Evolutionary conservation across 2,888 invertebrate genomes (phyloP).

Genomic region (Melinaea menophilus): DNA sequence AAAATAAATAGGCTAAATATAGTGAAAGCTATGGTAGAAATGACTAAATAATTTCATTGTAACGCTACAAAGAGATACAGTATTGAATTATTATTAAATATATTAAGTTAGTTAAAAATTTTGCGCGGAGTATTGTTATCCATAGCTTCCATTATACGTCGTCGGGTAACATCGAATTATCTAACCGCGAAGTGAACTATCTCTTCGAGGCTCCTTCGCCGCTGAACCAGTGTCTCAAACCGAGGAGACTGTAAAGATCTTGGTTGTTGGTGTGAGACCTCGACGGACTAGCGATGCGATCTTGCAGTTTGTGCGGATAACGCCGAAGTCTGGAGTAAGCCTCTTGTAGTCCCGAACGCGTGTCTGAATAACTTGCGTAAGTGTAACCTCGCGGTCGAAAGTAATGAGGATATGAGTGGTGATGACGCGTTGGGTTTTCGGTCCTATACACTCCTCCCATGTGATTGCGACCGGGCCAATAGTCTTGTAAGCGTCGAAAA

Average conservation of each 20-base stretch:
- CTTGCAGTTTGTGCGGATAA: conserved; percentile 52
- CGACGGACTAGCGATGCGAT: conserved; percentile 50
- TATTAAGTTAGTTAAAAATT: conserved; percentile 38
- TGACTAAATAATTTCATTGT: conserved; percentile 22
- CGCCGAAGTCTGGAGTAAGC: conserved; percentile 52
- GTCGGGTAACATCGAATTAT: conserved; percentile 76
- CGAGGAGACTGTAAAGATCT: conserved; percentile 68
- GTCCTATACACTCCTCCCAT: conserved; percentile 64
- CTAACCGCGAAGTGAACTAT: conserved; percentile 59
- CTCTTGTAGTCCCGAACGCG: conserved; percentile 47
- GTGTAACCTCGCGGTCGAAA: conserved; percentile 56
- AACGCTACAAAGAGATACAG: conserved; percentile 18
- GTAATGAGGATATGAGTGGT: conserved; percentile 65
- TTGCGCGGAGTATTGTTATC: conserved; percentile 31
- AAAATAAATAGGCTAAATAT: conserved; percentile 75
- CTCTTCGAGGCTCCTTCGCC: conserved; percentile 70
- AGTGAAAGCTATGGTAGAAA: conserved; percentile 67
- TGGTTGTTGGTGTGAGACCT: conserved; percentile 56
- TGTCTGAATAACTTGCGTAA: conserved; percentile 38
- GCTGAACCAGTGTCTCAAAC: conserved; percentile 72
- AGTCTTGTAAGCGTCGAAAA: conserved; percentile 68
- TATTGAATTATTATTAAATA: conserved; percentile 29
- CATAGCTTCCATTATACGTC: conserved; percentile 74
- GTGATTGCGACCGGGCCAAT: conserved; percentile 65
- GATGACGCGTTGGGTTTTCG: conserved; percentile 68